A percentile compares a stretch with the other conserved stretches of the same genome.
Conservation (phyloP, 1,140 invertebrate species). For the Hyles euphorbiae region DNA sequence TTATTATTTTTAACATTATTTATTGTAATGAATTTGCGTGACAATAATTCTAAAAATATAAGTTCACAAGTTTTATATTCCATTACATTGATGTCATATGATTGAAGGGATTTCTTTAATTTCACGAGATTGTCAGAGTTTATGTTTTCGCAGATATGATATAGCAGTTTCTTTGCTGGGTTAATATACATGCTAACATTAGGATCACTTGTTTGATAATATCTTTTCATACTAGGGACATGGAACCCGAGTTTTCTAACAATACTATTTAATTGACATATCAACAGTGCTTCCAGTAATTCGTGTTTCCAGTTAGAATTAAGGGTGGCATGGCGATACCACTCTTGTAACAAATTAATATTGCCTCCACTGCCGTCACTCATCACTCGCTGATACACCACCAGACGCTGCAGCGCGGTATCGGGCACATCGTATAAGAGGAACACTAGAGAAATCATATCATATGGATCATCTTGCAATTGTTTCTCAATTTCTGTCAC, state of each 20-base stretch:
- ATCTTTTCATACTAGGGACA: slow-evolving; percentile 37
- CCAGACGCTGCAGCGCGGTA: slow-evolving; percentile 55
- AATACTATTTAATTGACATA: slow-evolving; percentile 48
- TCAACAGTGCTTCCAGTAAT: slow-evolving; percentile 56
- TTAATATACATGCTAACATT: slow-evolving; percentile 41
- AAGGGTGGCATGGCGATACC: slow-evolving; percentile 44
- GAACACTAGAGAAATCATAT: slow-evolving; percentile 61
- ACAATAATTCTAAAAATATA: slow-evolving; percentile 56
- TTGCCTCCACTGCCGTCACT: slow-evolving; percentile 38
- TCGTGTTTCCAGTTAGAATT: slow-evolving; percentile 54
- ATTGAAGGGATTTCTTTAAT: slow-evolving; percentile 47
- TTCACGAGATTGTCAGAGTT: slow-evolving; percentile 39
- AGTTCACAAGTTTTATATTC: slow-evolving; percentile 57
- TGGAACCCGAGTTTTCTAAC: slow-evolving; percentile 59
- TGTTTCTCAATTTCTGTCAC: slow-evolving; percentile 57
- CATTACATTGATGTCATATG: slow-evolving; percentile 42
- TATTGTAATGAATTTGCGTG: slow-evolving; percentile 49
- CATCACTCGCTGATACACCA: slow-evolving; percentile 47
- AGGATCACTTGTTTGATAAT: slow-evolving; percentile 40
- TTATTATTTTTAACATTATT: slow-evolving; percentile 25
- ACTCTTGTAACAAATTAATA: slow-evolving; percentile 55
- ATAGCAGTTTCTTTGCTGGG: slow-evolving; percentile 57
- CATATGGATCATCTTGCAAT: slow-evolving; percentile 35
- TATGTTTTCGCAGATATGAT: slow-evolving; percentile 56
- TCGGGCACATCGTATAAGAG: slow-evolving; percentile 58